phyloP scores from a whole-genome alignment of 2,888 invertebrate genomes.

The Adela reaumurella region DNA sequence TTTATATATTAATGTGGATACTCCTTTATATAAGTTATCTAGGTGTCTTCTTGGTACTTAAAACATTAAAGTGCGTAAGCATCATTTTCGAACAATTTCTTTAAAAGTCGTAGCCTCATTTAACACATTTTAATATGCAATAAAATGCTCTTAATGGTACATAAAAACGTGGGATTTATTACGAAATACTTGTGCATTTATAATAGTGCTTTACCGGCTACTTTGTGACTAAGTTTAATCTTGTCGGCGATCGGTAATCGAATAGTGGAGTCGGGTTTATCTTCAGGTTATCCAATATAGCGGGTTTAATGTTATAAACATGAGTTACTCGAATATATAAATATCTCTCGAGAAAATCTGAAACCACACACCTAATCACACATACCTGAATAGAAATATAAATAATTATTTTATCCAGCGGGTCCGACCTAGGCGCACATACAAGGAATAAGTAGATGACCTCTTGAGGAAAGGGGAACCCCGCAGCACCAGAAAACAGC shows the following conservation, averaged over 20 bases:
- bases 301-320: not conserved
- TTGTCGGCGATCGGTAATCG: not conserved
- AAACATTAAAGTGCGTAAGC: not conserved
- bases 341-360: too few relatives aligned
- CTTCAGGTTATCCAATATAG: not conserved
- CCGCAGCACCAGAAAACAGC: too few relatives aligned
- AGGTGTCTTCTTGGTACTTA: not conserved
- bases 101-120: constrained; percentile 18
- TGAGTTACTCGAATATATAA: not conserved
- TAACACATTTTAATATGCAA: constrained; percentile 55
- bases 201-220: not conserved
- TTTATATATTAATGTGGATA: too few relatives aligned
- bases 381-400: too few relatives aligned
- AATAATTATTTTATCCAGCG: too few relatives aligned
- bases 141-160: constrained; percentile 52
- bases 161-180: constrained; percentile 55
- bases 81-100: constrained; percentile 1
- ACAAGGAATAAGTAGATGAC: too few relatives aligned
- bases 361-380: too few relatives aligned
- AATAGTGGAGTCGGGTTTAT: not conserved
- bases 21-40: not conserved
- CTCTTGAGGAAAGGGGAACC: too few relatives aligned
- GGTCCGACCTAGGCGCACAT: too few relatives aligned
- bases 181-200: constrained; percentile 28
- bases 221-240: not conserved